phyloP scores from a whole-genome alignment of 2,888 invertebrate genomes.

The Rhagonycha lutea region DNA sequence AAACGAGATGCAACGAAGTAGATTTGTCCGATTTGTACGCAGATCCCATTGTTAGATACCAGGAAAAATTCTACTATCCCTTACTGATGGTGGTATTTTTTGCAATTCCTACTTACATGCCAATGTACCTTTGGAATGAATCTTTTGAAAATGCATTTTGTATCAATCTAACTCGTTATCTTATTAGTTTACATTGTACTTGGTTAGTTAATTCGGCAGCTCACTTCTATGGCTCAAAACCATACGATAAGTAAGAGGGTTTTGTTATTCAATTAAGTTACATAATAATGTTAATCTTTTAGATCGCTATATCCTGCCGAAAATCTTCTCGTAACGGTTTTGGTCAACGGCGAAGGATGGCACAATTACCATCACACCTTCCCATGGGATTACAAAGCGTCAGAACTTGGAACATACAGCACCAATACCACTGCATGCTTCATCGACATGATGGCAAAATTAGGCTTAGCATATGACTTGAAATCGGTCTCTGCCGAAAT shows the following conservation, averaged over 20 bases:
- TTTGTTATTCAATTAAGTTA: background rate
- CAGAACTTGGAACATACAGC: constrained; percentile 74
- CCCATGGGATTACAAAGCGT: constrained; percentile 85
- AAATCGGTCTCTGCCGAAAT: constrained; percentile 77
- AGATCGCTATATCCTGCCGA: constrained; percentile 73
- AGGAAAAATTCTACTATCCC: constrained; percentile 81
- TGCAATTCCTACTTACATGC: constrained; percentile 73
- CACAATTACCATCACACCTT: constrained; percentile 88
- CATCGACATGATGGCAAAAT: constrained; percentile 78
- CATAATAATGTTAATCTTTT: constrained; percentile 12
- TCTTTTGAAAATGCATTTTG: constrained; percentile 67
- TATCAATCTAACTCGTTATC: constrained; percentile 77
- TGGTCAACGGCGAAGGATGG: constrained; percentile 79
- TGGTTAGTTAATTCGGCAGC: constrained; percentile 92
- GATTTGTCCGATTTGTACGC: constrained; percentile 81
- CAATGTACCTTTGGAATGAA: constrained; percentile 81
- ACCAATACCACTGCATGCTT: constrained; percentile 76
- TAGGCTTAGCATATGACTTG: constrained; percentile 88
- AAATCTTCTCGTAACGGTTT: constrained; percentile 68
- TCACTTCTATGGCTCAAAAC: constrained; percentile 77
- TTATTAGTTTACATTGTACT: constrained; percentile 79
- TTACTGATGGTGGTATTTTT: constrained; percentile 78
- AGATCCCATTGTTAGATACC: constrained; percentile 85
- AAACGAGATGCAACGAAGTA: constrained; percentile 80
- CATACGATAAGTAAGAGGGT: constrained; percentile 69